Base-by-base conservation (phyloP, 2,797 vertebrate species). In the Orestias chungarensis region DNA sequence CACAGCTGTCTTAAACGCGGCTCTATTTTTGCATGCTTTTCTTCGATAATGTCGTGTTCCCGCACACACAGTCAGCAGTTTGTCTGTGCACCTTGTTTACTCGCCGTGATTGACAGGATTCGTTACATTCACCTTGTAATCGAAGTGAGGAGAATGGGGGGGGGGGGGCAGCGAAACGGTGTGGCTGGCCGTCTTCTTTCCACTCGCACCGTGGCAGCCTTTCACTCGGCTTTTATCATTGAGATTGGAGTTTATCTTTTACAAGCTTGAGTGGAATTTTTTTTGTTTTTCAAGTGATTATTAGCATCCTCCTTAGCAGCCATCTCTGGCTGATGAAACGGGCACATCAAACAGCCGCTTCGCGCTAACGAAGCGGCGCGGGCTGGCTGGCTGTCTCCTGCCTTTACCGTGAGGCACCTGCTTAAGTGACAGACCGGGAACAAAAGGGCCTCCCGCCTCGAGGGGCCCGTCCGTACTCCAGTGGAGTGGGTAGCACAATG, bases 361-460 rank as follows among this genome's bases (percentile, higher is more conserved):
- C 43, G 80, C 50, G 46, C 90, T 93, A 94, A 94, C 89, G 88
- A 92, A 90, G 88, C 73, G 25, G 80, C 9, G 33, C 65, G 15
- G 76, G 49, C 82, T 82, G 76, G 69, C 86, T 82, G 85, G 76
- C 89, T 82, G 85, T 75, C 89, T 88, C 74, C 68, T 87, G 86
- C 89, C 83, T 92, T 92, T 84, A 75, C 91, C 90, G 86, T 85
- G 85, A 91, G 92, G 88, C 94, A 95, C 95, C 95, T 95, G 94
- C 93, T 89, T 85, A 88, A 93, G 91, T 93, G 93, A 92, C 92
- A 81, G 89, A 85, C 83, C 59, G 68, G 79, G 81, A 85, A 94
- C 93, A 95, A 94, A 43, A 94, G 80, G 87, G 73, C 78, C 75
- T 75, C 76, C 77, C 68, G 14, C 78, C 83, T 81, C 78, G 73